phyloP scores from a whole-genome alignment of 2,888 invertebrate species.

The Dioctria linearis region DNA sequence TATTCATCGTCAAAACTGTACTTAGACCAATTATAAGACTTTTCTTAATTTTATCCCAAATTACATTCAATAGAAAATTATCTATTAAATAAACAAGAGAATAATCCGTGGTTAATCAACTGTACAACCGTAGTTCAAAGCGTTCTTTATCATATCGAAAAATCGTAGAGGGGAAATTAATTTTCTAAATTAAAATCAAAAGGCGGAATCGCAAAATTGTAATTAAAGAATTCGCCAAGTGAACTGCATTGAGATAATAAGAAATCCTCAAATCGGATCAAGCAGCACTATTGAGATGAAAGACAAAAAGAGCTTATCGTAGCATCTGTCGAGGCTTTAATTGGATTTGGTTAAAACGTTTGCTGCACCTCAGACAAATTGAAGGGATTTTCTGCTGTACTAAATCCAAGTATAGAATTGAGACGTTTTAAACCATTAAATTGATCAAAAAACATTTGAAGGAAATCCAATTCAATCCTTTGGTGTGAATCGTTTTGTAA shows the following conservation, averaged over 20 bases:
- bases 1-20: no score
- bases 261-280: constrained; percentile 45
- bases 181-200: background rate
- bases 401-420: constrained; percentile 10
- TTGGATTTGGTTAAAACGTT: constrained; percentile 48
- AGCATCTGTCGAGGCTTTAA: constrained; percentile 46
- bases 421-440: constrained; percentile 34
- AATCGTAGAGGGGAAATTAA: background rate
- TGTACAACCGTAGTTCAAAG: no score
- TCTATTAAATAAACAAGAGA: no score
- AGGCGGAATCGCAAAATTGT: constrained; percentile 20
- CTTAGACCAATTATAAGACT: no score
- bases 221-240: constrained; percentile 45
- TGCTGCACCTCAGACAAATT: constrained; percentile 38
- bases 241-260: constrained; percentile 27
- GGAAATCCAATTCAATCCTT: constrained; percentile 46
- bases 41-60: no score
- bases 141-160: background rate
- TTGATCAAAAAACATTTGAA: constrained; percentile 40
- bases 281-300: constrained; percentile 20
- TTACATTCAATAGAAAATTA: no score
- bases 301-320: constrained; percentile 7
- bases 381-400: constrained; percentile 8
- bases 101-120: no score
- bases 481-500: constrained; percentile 21